Conservation (phyloP, 2,113 vertebrate genomes). For the Etia nguti region DNA sequence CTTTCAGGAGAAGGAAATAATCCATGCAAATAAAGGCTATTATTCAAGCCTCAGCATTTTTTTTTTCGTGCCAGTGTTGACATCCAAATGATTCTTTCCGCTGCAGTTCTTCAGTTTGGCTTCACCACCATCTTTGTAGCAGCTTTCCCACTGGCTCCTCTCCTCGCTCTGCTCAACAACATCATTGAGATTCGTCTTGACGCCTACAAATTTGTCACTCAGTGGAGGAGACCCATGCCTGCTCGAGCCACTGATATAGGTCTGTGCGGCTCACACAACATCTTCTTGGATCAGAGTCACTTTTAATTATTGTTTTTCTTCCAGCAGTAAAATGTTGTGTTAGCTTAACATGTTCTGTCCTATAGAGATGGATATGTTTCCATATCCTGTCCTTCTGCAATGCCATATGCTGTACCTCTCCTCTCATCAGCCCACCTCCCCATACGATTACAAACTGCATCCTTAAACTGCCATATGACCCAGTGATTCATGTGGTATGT, state of each 20-base stretch:
- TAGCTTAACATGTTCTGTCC: not conserved
- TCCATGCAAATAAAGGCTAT: not conserved
- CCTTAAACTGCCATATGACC: not conserved
- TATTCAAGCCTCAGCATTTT: not conserved
- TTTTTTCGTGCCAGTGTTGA: not conserved
- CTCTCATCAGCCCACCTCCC: not conserved
- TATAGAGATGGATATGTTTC: conserved; percentile 5
- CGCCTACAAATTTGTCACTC: conserved; percentile 98
- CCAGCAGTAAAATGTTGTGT: not conserved
- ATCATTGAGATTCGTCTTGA: conserved; percentile 97
- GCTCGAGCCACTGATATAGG: conserved; percentile 96
- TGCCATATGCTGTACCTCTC: conserved; percentile 19
- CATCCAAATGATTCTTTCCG: not conserved
- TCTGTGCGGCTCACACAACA: conserved; percentile 48
- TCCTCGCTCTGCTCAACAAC: conserved; percentile 94
- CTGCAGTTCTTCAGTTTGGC: conserved; percentile 93
- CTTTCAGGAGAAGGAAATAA: not conserved
- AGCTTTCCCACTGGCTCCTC: conserved; percentile 93
- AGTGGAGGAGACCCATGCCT: conserved; percentile 95
- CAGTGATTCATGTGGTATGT: not conserved
- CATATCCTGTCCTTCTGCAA: not conserved
- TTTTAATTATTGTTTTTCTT: not conserved
- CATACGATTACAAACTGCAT: conserved; percentile 10
- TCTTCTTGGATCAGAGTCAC: not conserved
- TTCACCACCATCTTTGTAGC: conserved; percentile 99